phyloP scores from a whole-genome alignment of 2,888 invertebrate species.

The Melieria crassipennis region DNA sequence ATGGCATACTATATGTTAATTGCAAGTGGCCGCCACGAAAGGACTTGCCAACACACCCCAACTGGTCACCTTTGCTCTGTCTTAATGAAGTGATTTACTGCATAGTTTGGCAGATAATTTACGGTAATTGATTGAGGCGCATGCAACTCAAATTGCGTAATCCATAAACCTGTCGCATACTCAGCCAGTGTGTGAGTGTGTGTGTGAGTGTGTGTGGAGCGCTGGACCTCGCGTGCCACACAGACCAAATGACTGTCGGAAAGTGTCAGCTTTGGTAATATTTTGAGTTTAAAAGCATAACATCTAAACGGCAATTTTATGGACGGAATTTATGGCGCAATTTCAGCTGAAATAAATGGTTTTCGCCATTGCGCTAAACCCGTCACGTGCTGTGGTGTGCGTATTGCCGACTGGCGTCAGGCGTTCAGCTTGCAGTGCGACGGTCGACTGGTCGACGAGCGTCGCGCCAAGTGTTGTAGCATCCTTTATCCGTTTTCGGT shows the following conservation, averaged over 20 bases:
- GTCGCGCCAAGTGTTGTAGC: no score
- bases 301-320: constrained; percentile 48
- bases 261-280: constrained; percentile 44
- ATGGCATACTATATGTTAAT: no score
- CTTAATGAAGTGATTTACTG: no score
- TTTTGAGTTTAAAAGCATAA: constrained; percentile 44
- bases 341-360: constrained; percentile 48
- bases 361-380: constrained; percentile 29
- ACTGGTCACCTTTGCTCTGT: no score
- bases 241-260: constrained; percentile 15
- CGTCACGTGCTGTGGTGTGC: constrained; percentile 22
- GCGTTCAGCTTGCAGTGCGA: neutral
- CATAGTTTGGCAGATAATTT: no score
- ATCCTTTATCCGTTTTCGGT: no score
- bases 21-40: no score
- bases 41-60: no score
- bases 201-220: neutral
- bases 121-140: no score
- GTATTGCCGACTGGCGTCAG: constrained; percentile 13
- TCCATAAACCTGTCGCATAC: no score
- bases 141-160: no score
- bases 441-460: no score
- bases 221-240: constrained; percentile 5
- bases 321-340: constrained; percentile 47
- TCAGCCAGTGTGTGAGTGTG: neutral